Conservation (phyloP, 2,113 vertebrate genomes). For the Nyctereutes procyonoides region DNA sequence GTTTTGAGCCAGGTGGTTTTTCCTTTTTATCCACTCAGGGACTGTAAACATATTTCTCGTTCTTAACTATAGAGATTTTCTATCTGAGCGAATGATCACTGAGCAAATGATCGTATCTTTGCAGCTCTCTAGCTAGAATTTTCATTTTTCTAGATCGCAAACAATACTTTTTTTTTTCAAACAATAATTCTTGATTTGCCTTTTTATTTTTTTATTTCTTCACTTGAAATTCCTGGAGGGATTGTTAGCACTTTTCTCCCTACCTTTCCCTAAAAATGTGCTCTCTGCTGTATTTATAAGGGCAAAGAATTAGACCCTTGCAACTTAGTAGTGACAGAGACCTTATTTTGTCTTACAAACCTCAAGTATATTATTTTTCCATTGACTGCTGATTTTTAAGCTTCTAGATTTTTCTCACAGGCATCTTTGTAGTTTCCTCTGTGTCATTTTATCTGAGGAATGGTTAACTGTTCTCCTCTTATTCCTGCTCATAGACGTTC, state of each 20-base stretch:
- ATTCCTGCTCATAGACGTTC: background rate
- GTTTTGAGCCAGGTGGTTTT: background rate
- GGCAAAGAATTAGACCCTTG: background rate
- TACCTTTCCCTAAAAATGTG: background rate
- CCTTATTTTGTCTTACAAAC: background rate
- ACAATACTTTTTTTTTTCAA: background rate
- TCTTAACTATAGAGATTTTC: background rate
- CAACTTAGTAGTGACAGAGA: background rate
- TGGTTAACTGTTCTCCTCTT: background rate
- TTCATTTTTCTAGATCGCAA: slow-evolving; percentile 22
- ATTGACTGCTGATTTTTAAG: background rate
- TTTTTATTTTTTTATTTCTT: background rate
- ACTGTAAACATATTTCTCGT: background rate
- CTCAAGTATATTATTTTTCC: background rate
- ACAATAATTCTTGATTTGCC: background rate
- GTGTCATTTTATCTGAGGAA: background rate
- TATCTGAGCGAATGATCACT: background rate
- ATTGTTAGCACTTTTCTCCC: background rate
- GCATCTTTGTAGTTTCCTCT: background rate
- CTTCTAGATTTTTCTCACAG: background rate
- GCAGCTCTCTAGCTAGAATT: background rate
- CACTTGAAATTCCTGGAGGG: background rate
- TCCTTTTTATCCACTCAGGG: background rate
- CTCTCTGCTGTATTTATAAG: background rate
- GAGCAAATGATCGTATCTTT: background rate